Percentiles rank a stretch among this genome's conserved stretches.
These are phyloP conservation scores for Oscheius sp. DNA, from an alignment of 1,140 invertebrate species.

Conservation along the genomic window DNA sequence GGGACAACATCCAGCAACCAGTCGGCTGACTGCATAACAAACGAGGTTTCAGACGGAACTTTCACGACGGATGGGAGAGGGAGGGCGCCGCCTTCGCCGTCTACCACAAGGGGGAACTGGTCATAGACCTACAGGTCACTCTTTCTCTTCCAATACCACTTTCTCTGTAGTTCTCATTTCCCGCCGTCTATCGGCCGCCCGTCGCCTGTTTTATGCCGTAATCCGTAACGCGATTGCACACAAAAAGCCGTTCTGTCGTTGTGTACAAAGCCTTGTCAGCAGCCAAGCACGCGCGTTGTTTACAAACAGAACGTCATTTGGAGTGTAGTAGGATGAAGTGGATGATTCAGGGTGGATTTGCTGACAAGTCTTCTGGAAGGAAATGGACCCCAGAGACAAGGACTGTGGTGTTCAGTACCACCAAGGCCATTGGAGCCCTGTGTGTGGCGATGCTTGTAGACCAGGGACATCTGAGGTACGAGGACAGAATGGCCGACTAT, in stretches of 20 bases:
- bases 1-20: not conserved
- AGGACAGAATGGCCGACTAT: constrained; percentile 60
- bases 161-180: too few relatives aligned
- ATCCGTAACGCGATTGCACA: too few relatives aligned
- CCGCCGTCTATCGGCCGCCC: too few relatives aligned
- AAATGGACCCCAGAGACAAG: constrained; percentile 50
- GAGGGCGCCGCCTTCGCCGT: constrained; percentile 56
- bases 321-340: not conserved
- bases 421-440: constrained; percentile 61
- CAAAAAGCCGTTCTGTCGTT: too few relatives aligned
- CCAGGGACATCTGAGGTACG: constrained; percentile 61
- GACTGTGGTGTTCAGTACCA: constrained; percentile 55
- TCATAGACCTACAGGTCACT: constrained; percentile 53
- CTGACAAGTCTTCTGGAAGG: constrained; percentile 45
- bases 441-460: constrained; percentile 62
- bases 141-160: too few relatives aligned
- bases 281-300: not conserved
- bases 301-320: not conserved
- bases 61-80: constrained; percentile 56
- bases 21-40: not conserved
- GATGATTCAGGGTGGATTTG: constrained; percentile 51
- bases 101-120: constrained; percentile 51
- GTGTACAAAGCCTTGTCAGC: not conserved
- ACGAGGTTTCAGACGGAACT: constrained; percentile 45
- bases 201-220: too few relatives aligned